phyloP scores from a whole-genome alignment of 2,888 invertebrate species.

The Sphecodes monilicornis region DNA sequence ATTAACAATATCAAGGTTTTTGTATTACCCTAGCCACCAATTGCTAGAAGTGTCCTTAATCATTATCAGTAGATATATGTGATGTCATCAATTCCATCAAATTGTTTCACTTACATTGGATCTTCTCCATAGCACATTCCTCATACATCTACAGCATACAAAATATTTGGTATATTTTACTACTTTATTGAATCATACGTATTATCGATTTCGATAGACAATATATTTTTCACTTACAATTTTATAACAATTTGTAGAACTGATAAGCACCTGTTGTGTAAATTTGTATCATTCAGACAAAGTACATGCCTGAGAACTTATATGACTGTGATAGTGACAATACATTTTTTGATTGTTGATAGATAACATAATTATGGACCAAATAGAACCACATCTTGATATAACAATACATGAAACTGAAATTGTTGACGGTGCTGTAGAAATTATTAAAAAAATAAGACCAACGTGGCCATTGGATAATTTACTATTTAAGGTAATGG shows the following conservation, averaged over 20 bases:
- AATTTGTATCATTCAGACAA: not conserved
- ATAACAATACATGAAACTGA: slow-evolving; percentile 89
- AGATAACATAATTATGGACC: slow-evolving; percentile 64
- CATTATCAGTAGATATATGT: slow-evolving; percentile 54
- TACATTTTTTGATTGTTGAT: slow-evolving; percentile 10
- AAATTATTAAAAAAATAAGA: slow-evolving; percentile 89
- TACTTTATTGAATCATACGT: not conserved
- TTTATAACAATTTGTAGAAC: not conserved
- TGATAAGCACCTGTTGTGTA: not conserved
- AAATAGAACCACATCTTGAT: slow-evolving; percentile 85
- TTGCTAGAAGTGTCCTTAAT: slow-evolving; percentile 41
- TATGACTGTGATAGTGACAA: not conserved
- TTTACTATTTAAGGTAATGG: slow-evolving; percentile 90
- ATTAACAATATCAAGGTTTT: slow-evolving; percentile 50
- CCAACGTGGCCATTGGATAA: slow-evolving; percentile 89
- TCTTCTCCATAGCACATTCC: slow-evolving; percentile 15
- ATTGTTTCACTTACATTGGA: slow-evolving; percentile 35
- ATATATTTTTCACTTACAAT: slow-evolving; percentile 2
- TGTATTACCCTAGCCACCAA: slow-evolving; percentile 18
- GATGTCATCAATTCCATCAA: slow-evolving; percentile 6
- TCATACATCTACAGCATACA: not conserved
- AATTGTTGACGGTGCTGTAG: slow-evolving; percentile 88
- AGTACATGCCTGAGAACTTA: not conserved
- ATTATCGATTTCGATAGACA: not conserved
- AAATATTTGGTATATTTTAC: slow-evolving; percentile 25